phyloP scores from a whole-genome alignment of 2,888 invertebrate genomes.

The Pyrrhosoma nymphula region DNA sequence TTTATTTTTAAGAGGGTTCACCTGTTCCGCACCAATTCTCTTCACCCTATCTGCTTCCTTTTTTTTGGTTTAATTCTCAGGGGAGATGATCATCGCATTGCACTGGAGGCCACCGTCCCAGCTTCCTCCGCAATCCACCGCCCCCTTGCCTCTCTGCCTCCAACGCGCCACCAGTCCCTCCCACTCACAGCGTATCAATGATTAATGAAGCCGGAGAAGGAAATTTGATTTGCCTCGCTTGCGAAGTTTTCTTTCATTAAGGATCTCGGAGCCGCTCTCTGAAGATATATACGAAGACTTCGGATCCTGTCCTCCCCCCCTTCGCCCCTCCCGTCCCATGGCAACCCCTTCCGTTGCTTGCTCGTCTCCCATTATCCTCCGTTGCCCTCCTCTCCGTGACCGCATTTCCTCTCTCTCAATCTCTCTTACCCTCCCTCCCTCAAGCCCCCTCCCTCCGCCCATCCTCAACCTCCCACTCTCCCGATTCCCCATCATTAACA shows the following conservation, averaged over 20 bases:
- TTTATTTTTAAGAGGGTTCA: neutral
- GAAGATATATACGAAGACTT: neutral
- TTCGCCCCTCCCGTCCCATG: neutral
- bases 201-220: constrained; percentile 18
- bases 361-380: neutral
- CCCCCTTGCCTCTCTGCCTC: too few species aligned
- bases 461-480: too few species aligned
- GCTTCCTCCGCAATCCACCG: too few species aligned
- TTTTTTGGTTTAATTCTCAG: neutral
- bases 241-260: constrained; percentile 18
- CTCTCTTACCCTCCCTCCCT: neutral
- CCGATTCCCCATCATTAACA: too few species aligned
- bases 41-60: neutral
- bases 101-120: too few species aligned
- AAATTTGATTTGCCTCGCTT: constrained; percentile 11
- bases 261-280: neutral
- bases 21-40: neutral
- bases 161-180: neutral
- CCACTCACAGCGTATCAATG: neutral
- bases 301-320: neutral
- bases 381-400: neutral
- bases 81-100: neutral
- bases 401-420: neutral
- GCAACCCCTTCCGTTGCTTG: too few species aligned
- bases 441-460: too few species aligned